A percentile compares a stretch with the other conserved stretches of the same genome.
phyloP scores from a whole-genome alignment of 37 sponge, comb jelly and placozoan species.

The Hormiphora californensis region DNA sequence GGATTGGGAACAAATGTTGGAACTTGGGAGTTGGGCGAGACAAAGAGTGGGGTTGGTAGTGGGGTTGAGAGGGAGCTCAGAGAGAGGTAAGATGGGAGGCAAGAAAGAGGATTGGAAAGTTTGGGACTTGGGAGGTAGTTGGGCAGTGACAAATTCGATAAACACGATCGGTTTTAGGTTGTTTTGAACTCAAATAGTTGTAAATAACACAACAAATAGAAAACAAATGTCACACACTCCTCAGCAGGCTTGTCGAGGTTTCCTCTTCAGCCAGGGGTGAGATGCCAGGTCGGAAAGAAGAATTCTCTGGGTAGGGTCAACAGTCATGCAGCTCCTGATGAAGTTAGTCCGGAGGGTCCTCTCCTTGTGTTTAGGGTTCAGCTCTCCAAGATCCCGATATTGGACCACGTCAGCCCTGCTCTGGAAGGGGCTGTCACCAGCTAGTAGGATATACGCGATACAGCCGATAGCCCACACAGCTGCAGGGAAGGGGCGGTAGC shows the following conservation, averaged over 20 bases:
- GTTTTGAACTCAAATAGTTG: no score
- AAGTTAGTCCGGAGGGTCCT: not conserved
- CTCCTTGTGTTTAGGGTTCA: not conserved
- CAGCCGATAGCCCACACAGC: slow-evolving; percentile 42
- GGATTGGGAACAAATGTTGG: no score
- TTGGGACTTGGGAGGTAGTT: not conserved
- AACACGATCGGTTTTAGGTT: no score
- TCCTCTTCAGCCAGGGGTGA: slow-evolving; percentile 19
- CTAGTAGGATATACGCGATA: not conserved
- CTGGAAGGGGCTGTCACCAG: slow-evolving; percentile 45
- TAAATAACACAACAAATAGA: no score
- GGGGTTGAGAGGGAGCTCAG: no score
- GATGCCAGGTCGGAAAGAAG: not conserved
- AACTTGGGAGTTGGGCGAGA: no score
- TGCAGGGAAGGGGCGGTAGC: not conserved
- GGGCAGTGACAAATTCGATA: not conserved
- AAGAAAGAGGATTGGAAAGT: no score
- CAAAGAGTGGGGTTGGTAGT: no score
- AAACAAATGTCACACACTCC: not conserved
- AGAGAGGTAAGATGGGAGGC: no score
- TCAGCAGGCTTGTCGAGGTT: not conserved
- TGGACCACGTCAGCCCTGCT: not conserved
- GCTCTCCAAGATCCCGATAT: not conserved
- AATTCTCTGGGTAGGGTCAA: not conserved
- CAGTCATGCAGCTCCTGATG: not conserved